Evolutionary conservation across 2,797 vertebrate genomes (phyloP).

Genomic region (Sciurus carolinensis): DNA sequence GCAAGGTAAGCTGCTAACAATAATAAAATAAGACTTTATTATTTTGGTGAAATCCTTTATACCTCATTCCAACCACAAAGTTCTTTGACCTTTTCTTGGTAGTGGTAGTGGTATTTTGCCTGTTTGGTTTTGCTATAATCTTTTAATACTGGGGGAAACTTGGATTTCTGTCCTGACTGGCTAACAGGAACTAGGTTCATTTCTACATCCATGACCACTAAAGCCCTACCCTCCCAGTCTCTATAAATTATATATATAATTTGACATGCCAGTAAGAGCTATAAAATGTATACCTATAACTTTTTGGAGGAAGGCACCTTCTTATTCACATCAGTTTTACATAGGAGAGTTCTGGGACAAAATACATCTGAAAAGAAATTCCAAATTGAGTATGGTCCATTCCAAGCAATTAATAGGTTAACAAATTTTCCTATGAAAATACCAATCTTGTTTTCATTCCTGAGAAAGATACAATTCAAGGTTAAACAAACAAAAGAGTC

Average conservation of each 20-base stretch:
- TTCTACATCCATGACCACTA: neutral
- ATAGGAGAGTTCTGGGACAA: neutral
- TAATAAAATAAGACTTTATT: constrained; percentile 22
- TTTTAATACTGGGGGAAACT: constrained; percentile 1
- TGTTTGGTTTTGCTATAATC: constrained; percentile 39
- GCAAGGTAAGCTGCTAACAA: constrained; percentile 3
- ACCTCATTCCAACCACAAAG: constrained; percentile 12
- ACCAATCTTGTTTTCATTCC: constrained; percentile 76
- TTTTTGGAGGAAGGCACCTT: neutral
- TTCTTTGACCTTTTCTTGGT: neutral
- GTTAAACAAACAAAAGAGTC: constrained; percentile 75
- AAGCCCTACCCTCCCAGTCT: neutral
- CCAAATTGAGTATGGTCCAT: constrained; percentile 42
- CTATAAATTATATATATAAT: neutral
- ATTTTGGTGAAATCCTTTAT: neutral
- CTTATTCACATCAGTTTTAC: neutral
- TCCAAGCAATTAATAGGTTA: constrained; percentile 68
- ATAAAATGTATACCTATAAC: neutral
- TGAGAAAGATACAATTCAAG: constrained; percentile 73
- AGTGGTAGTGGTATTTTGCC: neutral
- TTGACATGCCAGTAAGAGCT: neutral
- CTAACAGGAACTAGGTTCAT: neutral
- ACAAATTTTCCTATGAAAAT: constrained; percentile 74
- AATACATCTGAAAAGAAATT: constrained; percentile 54
- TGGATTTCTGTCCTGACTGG: neutral